Evolutionary conservation across 1,140 invertebrate genomes (phyloP), one percentile per base, ranked within the genome.

Genomic region (Drosophila murphyi): DNA sequence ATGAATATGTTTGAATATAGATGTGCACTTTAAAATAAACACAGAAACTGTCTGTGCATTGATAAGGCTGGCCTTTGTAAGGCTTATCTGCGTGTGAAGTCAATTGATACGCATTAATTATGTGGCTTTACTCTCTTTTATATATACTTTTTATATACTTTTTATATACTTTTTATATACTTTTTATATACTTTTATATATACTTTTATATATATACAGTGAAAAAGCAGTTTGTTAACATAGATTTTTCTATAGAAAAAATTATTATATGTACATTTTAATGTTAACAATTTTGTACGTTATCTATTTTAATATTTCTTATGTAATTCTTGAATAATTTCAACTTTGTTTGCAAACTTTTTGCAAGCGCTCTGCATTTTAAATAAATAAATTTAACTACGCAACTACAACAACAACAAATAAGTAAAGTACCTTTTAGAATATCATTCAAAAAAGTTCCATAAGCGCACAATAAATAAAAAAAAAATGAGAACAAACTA

Each of bases 51-150:
- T 8, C 47, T 52, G 37, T 45, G 6, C 29, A 31, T 61, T 69
- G 67, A 69, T 70, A 70, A 70, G 48, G 4, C 29, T 61, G 48
- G 41, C 41, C 63, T 37, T 56, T 65, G 32, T 47, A 5, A 7
- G 37, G 50, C 5, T 63, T 35, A 20, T 28, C 12, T 2, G 35
- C 10, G 7, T 41, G n/a, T 43, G 4, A 39, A 28, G 35, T 52
- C n/a, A 54, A 34, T 54, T 20, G 6, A 51, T 3, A 56, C 8
- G 12, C 5, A 56, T 28, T 39, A 7, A 7, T 4, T 43, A 43
- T n/a, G n/a, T n/a, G n/a, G 39, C 39, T 4, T 5, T 4, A 2
- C 34, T 34, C 3, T 34, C 3, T 34, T 34, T 2, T 4, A 5
- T 34, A 34, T 4, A 34, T 34, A 34, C 34, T 4, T 3, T 34